Percentiles rank a stretch among this genome's conserved stretches.
These are phyloP conservation scores for Pogonognathellus flavescens DNA, from an alignment of 1,140 invertebrate genomes.

Conservation along the genomic window DNA sequence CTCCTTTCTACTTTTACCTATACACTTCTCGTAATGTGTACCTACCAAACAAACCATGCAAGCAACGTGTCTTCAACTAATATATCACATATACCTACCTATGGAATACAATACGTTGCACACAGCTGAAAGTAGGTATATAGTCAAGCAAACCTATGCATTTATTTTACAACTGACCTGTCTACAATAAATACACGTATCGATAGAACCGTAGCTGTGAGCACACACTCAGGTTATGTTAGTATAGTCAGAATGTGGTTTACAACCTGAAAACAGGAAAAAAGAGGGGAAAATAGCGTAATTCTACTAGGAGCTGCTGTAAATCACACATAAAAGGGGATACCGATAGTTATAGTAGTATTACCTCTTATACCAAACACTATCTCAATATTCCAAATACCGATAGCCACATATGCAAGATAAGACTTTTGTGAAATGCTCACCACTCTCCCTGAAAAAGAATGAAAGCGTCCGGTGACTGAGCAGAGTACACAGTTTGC, in stretches of 20 bases:
- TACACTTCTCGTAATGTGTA: background rate
- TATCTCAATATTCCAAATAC: too few relatives aligned
- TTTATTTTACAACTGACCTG: background rate
- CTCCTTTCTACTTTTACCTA: background rate
- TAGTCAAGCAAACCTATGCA: background rate
- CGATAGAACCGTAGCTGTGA: background rate
- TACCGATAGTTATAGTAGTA: conserved; percentile 10
- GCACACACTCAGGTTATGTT: background rate
- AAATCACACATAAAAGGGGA: background rate
- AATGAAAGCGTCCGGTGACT: conserved; percentile 41
- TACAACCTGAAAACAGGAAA: background rate
- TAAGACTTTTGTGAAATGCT: conserved; percentile 22
- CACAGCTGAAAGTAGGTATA: background rate
- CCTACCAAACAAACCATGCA: background rate
- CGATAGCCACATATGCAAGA: conserved; percentile 17
- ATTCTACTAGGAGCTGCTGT: background rate
- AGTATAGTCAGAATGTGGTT: too few relatives aligned
- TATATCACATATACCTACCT: background rate
- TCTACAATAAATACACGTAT: background rate
- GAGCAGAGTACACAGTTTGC: conserved; percentile 41
- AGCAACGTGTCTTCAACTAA: too few relatives aligned
- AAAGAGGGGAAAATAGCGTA: background rate
- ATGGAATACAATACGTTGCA: background rate
- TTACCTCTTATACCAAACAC: too few relatives aligned
- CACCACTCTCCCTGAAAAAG: conserved; percentile 1